phyloP scores from a whole-genome alignment of 2,797 vertebrate genomes.

The Myotis pilosus region DNA sequence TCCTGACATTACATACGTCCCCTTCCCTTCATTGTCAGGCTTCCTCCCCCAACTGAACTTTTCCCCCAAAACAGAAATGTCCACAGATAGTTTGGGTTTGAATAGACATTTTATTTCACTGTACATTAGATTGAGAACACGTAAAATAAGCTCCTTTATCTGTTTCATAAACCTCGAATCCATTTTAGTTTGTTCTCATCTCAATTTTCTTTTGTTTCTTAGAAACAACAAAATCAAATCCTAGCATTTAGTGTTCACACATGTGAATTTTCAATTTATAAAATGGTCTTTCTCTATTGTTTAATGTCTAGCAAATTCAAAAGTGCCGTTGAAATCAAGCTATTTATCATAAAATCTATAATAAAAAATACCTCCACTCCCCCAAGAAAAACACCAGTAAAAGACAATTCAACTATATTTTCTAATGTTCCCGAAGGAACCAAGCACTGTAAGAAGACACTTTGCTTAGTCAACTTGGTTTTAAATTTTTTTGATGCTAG shows the following conservation, averaged over 20 bases:
- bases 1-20: neutral
- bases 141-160: constrained; percentile 70
- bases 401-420: constrained; percentile 65
- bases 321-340: constrained; percentile 59
- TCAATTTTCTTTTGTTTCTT: constrained; percentile 78
- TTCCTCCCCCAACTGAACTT: neutral
- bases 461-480: neutral
- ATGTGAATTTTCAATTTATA: constrained; percentile 69
- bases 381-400: constrained; percentile 56
- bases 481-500: constrained; percentile 13
- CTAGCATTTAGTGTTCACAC: constrained; percentile 62
- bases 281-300: constrained; percentile 67
- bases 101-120: constrained; percentile 54
- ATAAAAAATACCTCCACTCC: constrained; percentile 46
- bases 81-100: constrained; percentile 44
- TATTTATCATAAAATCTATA: constrained; percentile 68
- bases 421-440: constrained; percentile 13
- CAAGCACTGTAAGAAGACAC: neutral
- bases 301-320: constrained; percentile 65
- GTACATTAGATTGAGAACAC: constrained; percentile 2
- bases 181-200: constrained; percentile 75
- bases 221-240: constrained; percentile 74
- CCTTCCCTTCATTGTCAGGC: neutral
- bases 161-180: constrained; percentile 67
- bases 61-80: neutral